Base-by-base conservation (phyloP, 2,888 invertebrate species). In the Teleiodes luculella region DNA sequence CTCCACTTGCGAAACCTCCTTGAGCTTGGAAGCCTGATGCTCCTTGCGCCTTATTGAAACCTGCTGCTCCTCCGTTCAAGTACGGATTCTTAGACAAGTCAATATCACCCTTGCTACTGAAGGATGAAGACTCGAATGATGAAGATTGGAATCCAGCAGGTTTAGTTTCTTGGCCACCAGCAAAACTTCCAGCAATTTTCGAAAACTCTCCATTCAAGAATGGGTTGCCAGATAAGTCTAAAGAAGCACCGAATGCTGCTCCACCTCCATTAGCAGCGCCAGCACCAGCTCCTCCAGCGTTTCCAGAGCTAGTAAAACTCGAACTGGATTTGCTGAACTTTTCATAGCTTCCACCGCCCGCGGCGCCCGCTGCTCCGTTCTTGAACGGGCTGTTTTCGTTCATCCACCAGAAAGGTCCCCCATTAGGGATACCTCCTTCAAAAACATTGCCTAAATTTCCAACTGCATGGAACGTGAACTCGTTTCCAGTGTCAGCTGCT, bases 371-470 rank as follows among this genome's bases (percentile, higher is more conserved):
- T 1, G 80, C 83, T 0, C 83, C 76, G 49, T 79, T 83, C 64
- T 91, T 91, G 71, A 93, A 90, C 0, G 92, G 92, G 0, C 91
- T 91, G 61, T 92, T 80, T 24, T 90, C 78, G 57, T 85, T 85
- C 85, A 91, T 90, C 93, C 92, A 93, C 92, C 92, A 93, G 73
- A 88, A 92, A 0, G 89, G 89, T 13, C 76, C 79, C n/a, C 77
- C 76, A 2, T 71, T 73, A 0, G 78, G 71, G 0, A 77, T 61
- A 1, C 69, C 77, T 3, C 77, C 80, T 58, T 84, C 80, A 0
- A 85, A 74, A 0, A 79, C 71, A 4, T 71, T 70, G 69, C 1
- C 71, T 76, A 11, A 78, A 67, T 66, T 67, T 0, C 80, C 84
- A 13, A 83, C 79, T 0, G 83, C 72, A 36, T 88, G 86, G 74